phyloP scores from a whole-genome alignment of 2,113 vertebrate genomes.

The Pogona vitticeps region DNA sequence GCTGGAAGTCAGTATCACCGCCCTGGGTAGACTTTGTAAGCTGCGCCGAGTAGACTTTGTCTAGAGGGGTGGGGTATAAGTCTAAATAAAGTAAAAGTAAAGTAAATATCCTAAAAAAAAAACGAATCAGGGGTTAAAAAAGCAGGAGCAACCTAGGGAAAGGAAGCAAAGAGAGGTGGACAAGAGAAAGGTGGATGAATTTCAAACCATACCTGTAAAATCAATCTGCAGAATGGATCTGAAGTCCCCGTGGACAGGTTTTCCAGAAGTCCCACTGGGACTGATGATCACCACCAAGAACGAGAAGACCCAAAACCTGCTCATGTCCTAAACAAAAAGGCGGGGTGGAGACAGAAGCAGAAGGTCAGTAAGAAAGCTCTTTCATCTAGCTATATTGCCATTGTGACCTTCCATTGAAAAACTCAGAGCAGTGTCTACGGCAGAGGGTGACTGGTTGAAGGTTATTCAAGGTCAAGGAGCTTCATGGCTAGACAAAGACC shows the following conservation, averaged over 20 bases:
- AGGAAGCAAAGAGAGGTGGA: not conserved
- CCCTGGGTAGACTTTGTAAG: no score
- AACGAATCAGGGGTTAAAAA: no score
- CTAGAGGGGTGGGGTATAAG: no score
- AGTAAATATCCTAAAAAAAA: not conserved
- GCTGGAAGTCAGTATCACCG: no score
- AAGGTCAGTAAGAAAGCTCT: not conserved
- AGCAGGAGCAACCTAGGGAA: not conserved
- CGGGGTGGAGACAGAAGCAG: not conserved
- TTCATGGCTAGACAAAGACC: not conserved
- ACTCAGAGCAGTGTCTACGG: not conserved
- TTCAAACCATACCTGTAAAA: constrained; percentile 65
- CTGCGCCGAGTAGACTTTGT: no score
- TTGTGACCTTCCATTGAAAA: not conserved
- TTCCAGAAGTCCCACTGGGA: constrained; percentile 54
- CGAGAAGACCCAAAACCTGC: constrained; percentile 59
- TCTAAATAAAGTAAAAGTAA: no score
- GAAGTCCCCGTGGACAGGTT: constrained; percentile 30
- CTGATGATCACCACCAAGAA: constrained; percentile 57
- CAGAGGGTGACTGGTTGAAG: not conserved
- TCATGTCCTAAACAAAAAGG: constrained; percentile 53
- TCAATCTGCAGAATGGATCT: constrained; percentile 41
- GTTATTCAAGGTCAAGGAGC: no score
- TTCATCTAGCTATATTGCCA: not conserved
- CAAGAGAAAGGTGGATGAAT: not conserved